Evolutionary conservation across 2,888 invertebrate species (phyloP).

Genomic region (Gymnoscelis rufifasciata): DNA sequence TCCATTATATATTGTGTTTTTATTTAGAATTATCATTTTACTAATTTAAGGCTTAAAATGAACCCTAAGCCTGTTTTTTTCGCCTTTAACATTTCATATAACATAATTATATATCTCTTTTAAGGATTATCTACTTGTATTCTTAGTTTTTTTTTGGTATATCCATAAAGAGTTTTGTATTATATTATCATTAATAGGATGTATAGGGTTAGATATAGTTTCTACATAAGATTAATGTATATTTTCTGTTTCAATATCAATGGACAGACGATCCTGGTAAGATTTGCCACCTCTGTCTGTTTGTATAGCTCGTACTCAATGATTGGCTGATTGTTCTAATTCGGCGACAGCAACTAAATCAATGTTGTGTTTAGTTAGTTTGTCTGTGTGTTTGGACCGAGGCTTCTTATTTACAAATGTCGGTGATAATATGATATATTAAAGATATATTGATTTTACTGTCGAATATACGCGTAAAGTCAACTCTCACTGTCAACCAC

Average conservation of each 20-base stretch:
- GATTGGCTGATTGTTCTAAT: slow-evolving; percentile 34
- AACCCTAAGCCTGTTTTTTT: not conserved
- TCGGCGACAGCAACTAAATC: slow-evolving; percentile 46
- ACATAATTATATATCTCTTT: too few relatives aligned
- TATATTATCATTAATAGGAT: too few relatives aligned
- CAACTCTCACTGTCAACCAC: too few relatives aligned
- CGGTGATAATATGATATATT: not conserved
- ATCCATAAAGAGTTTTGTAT: too few relatives aligned
- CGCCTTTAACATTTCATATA: too few relatives aligned
- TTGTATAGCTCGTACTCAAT: slow-evolving; percentile 39
- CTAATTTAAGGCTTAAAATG: not conserved
- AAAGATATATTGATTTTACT: not conserved
- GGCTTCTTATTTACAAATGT: slow-evolving; percentile 28
- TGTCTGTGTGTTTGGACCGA: slow-evolving; percentile 33
- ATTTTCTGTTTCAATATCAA: slow-evolving; percentile 74
- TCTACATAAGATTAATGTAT: slow-evolving; percentile 50
- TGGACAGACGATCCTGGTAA: slow-evolving; percentile 77
- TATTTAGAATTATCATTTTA: not conserved
- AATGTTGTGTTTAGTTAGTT: slow-evolving; percentile 32
- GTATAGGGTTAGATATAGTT: slow-evolving; percentile 5
- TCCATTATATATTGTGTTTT: slow-evolving; percentile 4
- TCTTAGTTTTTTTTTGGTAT: not conserved
- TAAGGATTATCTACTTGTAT: too few relatives aligned
- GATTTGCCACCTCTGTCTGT: slow-evolving; percentile 49
- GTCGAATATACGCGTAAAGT: not conserved